These are phyloP conservation scores for Habrosyne pyritoides DNA, from an alignment of 2,888 invertebrate genomes.

Conservation along the genomic window DNA sequence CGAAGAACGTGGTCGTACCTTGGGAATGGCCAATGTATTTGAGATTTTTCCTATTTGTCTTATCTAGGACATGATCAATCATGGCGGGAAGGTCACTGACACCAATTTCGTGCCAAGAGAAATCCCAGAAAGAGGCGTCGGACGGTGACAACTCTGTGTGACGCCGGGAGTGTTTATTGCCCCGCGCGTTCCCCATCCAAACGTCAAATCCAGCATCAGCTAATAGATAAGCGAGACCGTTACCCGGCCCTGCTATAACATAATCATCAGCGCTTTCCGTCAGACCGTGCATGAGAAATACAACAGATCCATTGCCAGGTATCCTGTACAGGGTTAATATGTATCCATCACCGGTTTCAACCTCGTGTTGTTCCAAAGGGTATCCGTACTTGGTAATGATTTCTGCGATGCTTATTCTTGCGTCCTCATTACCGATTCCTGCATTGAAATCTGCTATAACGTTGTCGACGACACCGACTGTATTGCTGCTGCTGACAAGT, in stretches of 20 bases:
- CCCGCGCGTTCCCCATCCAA: conserved; percentile 92
- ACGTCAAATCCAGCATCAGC: conserved; percentile 87
- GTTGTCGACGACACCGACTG: conserved; percentile 34
- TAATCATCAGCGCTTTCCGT: conserved; percentile 64
- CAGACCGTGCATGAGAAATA: conserved; percentile 68
- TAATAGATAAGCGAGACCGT: conserved; percentile 70
- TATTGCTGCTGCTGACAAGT: conserved; percentile 36
- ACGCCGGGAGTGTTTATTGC: conserved; percentile 85
- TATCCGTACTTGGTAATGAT: conserved; percentile 58
- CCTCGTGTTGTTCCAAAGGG: conserved; percentile 48
- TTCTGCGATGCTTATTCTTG: conserved; percentile 36
- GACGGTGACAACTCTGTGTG: conserved; percentile 71
- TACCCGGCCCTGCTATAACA: conserved; percentile 54
- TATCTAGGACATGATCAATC: conserved; percentile 86
- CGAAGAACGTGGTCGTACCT: conserved; percentile 85
- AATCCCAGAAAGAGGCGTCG: conserved; percentile 85
- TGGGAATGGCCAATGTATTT: conserved; percentile 89
- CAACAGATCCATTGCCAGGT: conserved; percentile 49
- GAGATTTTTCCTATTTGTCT: conserved; percentile 79
- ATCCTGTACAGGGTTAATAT: conserved; percentile 55
- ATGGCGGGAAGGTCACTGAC: conserved; percentile 90
- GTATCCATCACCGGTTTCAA: conserved; percentile 60
- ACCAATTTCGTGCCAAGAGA: conserved; percentile 93
- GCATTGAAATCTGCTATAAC: conserved; percentile 39
- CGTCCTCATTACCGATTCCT: conserved; percentile 53